These are phyloP conservation scores for Leptopilina drosophilae DNA, from an alignment of 2,888 invertebrate species.

Conservation along the genomic window DNA sequence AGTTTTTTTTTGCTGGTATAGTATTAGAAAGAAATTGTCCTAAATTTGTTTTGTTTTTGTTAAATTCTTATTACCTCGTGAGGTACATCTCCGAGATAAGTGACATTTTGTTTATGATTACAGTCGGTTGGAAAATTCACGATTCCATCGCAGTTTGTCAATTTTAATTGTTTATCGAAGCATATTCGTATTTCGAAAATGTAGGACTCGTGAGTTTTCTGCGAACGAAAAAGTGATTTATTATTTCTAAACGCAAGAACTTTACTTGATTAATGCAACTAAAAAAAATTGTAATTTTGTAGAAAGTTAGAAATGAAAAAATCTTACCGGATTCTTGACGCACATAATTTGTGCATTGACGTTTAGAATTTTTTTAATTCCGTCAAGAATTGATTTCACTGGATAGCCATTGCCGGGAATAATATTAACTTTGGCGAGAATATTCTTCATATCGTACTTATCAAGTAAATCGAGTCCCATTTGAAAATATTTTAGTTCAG, in stretches of 20 bases:
- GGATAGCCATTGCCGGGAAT: slow-evolving; percentile 76
- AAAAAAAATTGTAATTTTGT: no score
- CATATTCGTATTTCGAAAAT: slow-evolving; percentile 87
- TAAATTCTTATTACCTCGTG: slow-evolving; percentile 59
- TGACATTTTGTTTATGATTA: slow-evolving; percentile 78
- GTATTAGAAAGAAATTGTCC: not conserved
- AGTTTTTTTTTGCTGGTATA: not conserved
- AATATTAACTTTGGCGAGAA: slow-evolving; percentile 80
- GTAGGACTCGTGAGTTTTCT: slow-evolving; percentile 79
- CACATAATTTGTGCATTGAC: slow-evolving; percentile 83
- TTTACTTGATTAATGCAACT: no score
- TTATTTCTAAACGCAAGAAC: not conserved
- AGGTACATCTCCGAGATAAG: slow-evolving; percentile 80
- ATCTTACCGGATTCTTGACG: slow-evolving; percentile 78
- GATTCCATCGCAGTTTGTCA: slow-evolving; percentile 84
- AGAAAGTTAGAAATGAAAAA: no score
- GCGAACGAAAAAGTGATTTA: slow-evolving; percentile 57
- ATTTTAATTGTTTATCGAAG: slow-evolving; percentile 82
- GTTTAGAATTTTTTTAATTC: slow-evolving; percentile 79
- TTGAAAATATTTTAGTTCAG: slow-evolving; percentile 84
- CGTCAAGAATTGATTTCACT: slow-evolving; percentile 76
- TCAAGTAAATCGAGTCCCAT: slow-evolving; percentile 82
- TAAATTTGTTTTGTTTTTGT: slow-evolving; percentile 14
- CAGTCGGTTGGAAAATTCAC: slow-evolving; percentile 81
- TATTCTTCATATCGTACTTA: slow-evolving; percentile 81